A percentile compares a stretch with the other conserved stretches of the same genome.
Evolutionary conservation across 1,140 invertebrate species (phyloP).

Genomic region (Brachionus paranguensis): DNA sequence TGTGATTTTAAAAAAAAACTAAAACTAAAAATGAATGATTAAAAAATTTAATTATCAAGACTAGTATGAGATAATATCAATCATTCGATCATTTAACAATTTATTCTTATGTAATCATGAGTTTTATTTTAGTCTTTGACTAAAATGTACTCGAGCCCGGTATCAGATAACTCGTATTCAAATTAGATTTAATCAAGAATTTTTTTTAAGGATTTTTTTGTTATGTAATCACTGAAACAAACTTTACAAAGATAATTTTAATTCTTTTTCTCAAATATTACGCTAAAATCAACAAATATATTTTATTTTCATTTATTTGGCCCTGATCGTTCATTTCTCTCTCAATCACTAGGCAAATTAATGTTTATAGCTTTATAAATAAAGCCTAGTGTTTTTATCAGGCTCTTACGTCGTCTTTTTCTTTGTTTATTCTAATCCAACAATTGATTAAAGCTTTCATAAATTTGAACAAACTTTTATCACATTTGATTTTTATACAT

Average conservation of each 20-base stretch:
- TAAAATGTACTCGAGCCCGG: background rate
- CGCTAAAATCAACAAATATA: conserved; percentile 12
- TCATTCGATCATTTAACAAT: background rate
- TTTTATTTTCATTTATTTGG: background rate
- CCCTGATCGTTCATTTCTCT: background rate
- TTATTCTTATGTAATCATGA: background rate
- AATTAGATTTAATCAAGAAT: conserved; percentile 28
- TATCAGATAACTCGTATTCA: conserved; percentile 18
- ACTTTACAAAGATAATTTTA: background rate
- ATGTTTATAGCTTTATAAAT: background rate
- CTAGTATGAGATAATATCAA: background rate
- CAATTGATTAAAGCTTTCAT: background rate
- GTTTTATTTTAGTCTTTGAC: background rate
- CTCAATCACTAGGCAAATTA: background rate
- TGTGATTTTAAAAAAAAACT: background rate
- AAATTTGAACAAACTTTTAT: background rate
- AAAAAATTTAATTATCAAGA: background rate
- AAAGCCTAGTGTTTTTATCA: background rate
- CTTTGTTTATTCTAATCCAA: background rate
- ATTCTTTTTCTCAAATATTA: conserved; percentile 5
- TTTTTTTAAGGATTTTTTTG: background rate
- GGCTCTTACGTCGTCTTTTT: background rate
- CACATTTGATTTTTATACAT: background rate
- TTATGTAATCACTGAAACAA: conserved; percentile 23
- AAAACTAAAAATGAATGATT: background rate